phyloP scores from a whole-genome alignment of 2,797 vertebrate genomes.

The Aselliscus stoliczkanus region DNA sequence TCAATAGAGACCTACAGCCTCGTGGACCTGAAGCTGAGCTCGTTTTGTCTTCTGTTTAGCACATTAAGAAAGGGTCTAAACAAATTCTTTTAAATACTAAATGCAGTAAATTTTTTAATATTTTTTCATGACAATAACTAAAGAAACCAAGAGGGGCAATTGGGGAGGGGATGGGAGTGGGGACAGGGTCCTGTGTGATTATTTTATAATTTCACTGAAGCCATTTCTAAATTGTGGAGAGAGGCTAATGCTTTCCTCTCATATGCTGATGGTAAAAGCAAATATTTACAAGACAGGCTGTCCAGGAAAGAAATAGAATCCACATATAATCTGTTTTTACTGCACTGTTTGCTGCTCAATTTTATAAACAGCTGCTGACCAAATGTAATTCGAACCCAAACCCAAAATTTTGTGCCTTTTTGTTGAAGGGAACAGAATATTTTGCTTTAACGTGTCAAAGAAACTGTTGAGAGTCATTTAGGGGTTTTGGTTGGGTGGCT shows the following conservation, averaged over 20 bases:
- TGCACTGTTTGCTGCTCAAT: constrained; percentile 71
- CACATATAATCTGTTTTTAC: constrained; percentile 70
- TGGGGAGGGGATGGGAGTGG: background rate
- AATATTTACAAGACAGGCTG: constrained; percentile 70
- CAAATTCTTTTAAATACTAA: background rate
- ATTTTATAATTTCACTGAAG: constrained; percentile 60
- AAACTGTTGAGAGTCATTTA: constrained; percentile 75
- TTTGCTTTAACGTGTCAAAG: constrained; percentile 75
- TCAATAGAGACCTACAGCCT: background rate
- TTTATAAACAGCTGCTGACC: constrained; percentile 79
- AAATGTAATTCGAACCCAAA: constrained; percentile 78
- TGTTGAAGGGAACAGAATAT: constrained; percentile 72
- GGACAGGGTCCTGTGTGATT: constrained; percentile 50
- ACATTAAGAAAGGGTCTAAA: background rate
- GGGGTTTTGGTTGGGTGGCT: constrained; percentile 59
- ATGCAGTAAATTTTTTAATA: background rate
- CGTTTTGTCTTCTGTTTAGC: background rate
- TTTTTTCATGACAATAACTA: constrained; percentile 36
- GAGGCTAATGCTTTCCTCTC: constrained; percentile 30
- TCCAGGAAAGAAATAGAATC: constrained; percentile 71
- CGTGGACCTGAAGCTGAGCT: background rate
- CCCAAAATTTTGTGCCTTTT: constrained; percentile 69
- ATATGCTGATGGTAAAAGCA: constrained; percentile 70
- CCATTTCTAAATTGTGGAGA: constrained; percentile 58
- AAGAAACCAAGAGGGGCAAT: constrained; percentile 2